phyloP scores from a whole-genome alignment of 2,113 vertebrate genomes.

The Burhinus oedicnemus region DNA sequence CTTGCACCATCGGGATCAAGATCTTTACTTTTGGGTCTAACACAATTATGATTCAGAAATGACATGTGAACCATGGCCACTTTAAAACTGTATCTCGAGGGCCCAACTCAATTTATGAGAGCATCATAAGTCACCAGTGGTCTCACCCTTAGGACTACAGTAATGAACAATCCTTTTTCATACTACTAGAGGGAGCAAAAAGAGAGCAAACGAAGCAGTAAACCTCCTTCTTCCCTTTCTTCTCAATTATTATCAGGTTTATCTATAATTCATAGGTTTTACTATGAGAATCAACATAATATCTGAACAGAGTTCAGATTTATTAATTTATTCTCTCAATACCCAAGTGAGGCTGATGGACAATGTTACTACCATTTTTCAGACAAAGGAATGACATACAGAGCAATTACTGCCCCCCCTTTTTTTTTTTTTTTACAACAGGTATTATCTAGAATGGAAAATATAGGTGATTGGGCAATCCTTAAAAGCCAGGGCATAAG shows the following conservation, averaged over 20 bases:
- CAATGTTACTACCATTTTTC: background rate
- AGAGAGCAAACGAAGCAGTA: constrained; percentile 21
- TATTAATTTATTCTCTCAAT: constrained; percentile 22
- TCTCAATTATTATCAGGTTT: background rate
- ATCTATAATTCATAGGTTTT: constrained; percentile 46
- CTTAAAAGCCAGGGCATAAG: background rate
- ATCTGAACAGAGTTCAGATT: constrained; percentile 15
- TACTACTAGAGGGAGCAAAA: constrained; percentile 10
- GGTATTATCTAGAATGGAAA: background rate
- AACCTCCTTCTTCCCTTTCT: background rate
- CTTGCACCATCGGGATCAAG: background rate
- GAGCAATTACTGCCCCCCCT: background rate
- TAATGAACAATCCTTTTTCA: background rate
- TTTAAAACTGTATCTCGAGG: background rate
- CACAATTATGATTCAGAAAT: background rate
- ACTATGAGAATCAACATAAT: background rate
- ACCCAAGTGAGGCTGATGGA: background rate
- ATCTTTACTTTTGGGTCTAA: background rate
- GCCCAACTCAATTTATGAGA: constrained; percentile 9
- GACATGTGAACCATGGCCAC: background rate
- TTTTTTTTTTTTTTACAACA: background rate
- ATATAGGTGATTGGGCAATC: background rate
- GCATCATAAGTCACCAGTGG: background rate
- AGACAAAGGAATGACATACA: background rate
- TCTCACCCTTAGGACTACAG: constrained; percentile 4